These are phyloP conservation scores for Sinopyrophorus schimmeli DNA, from an alignment of 2,888 invertebrate species.

Conservation along the genomic window DNA sequence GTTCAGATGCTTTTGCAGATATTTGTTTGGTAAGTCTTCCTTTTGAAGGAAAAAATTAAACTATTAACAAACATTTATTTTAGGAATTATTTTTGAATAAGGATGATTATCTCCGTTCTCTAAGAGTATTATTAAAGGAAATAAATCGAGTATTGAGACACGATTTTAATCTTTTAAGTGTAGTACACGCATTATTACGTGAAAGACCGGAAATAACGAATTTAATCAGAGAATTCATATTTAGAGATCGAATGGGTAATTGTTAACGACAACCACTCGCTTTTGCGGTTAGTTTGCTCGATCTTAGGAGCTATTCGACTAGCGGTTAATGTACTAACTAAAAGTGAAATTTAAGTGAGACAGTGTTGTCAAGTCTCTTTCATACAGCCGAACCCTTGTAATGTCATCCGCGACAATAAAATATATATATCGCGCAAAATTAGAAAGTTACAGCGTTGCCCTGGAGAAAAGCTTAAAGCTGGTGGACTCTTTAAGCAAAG, in stretches of 20 bases:
- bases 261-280: constrained; percentile 85
- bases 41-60: no score
- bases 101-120: constrained; percentile 87
- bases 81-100: constrained; percentile 83
- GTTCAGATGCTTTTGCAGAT: constrained; percentile 82
- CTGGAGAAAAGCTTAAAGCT: no score
- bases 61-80: constrained; percentile 47
- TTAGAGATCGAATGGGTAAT: constrained; percentile 72
- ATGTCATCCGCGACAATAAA: no score
- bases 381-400: no score
- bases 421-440: no score
- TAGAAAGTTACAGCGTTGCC: no score
- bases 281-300: no score
- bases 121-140: constrained; percentile 85
- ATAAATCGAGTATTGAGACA: constrained; percentile 81
- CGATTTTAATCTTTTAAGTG: constrained; percentile 77
- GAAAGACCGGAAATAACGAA: constrained; percentile 65
- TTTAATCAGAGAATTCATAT: constrained; percentile 66
- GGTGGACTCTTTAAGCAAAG: no score
- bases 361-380: no score
- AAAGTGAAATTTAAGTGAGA: no score
- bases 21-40: constrained; percentile 72
- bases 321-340: no score
- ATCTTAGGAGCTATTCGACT: no score
- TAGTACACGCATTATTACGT: constrained; percentile 77